Base-by-base conservation (phyloP, 2,888 invertebrate species). In the Phortica magna region DNA sequence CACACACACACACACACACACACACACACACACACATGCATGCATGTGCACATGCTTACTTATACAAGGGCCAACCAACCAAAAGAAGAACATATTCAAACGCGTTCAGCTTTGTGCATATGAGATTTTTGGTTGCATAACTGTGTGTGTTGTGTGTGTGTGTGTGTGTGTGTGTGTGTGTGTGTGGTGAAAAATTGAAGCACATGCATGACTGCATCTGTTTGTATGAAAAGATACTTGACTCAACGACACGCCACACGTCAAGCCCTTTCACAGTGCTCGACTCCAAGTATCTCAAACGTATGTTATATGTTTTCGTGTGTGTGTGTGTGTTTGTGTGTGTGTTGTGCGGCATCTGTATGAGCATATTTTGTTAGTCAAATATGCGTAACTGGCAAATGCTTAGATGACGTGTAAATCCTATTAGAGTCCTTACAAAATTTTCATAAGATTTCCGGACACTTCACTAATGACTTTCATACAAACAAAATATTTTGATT, bases 401-500 rank as follows among this genome's bases (percentile, higher is more conserved):
- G 39, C 12, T 12, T 1, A 64, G n/a, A 64, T 10, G 19, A 82
- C 67, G 17, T 77, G 77, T 41, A 78, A 78, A 85, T 82, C 78
- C 82, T 78, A 86, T 85, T 84, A 80, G 78, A 82, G 80, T 84
- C 82, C 77, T 80, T 79, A 77, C 78, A 86, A 83, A 31, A 65
- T 87, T 83, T 82, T 86, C 78, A 83, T 78, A 86, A 84, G 88
- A 88, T 86, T 88, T 88, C 87, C 84, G 88, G 87, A 86, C 88
- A 84, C 86, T 84, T 84, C 84, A 86, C 88, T 84, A 88, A 84
- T 84, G 86, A 88, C 84, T 88, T 84, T 84, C 86, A 86, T 88
- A 84, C 48, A 48, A 48, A 48, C 14, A 9, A 14, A 9, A 12
- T 14, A 14, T 48, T 48, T 48, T 48, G 48, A 9, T 48, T 14